Conservation (phyloP, 2,888 invertebrate genomes). For the Tinea trinotella region DNA sequence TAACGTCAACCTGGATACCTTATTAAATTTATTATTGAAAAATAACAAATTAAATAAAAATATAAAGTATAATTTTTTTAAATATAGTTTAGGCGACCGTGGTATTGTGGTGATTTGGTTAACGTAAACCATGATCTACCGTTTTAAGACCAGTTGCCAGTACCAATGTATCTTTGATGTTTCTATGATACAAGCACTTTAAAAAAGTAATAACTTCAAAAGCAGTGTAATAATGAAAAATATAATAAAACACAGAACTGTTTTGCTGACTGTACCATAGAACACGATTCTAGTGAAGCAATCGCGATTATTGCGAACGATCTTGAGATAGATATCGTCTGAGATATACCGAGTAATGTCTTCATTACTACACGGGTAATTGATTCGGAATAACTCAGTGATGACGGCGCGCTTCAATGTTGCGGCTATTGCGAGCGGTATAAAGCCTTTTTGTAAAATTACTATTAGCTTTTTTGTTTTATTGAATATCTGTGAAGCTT, state of each 20-base stretch:
- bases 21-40: too few species aligned
- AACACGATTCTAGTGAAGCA: conserved; percentile 17
- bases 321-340: conserved; percentile 17
- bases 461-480: neutral
- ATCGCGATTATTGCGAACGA: conserved; percentile 18
- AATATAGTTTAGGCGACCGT: too few species aligned
- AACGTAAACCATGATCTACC: too few species aligned
- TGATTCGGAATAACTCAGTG: conserved; percentile 19
- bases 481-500: too few species aligned
- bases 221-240: neutral
- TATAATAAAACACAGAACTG: neutral
- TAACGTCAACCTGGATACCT: too few species aligned
- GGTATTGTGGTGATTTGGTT: too few species aligned
- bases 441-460: neutral
- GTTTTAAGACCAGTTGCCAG: too few species aligned
- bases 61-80: too few species aligned
- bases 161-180: too few species aligned
- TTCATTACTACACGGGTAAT: conserved; percentile 20
- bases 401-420: conserved; percentile 6
- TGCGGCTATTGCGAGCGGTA: neutral
- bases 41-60: too few species aligned
- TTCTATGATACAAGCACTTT: too few species aligned
- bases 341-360: conserved; percentile 18
- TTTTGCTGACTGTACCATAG: conserved; percentile 8
- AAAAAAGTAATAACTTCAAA: neutral